phyloP scores from a whole-genome alignment of 1,140 invertebrate species.

The Zeugodacus cucurbitae region DNA sequence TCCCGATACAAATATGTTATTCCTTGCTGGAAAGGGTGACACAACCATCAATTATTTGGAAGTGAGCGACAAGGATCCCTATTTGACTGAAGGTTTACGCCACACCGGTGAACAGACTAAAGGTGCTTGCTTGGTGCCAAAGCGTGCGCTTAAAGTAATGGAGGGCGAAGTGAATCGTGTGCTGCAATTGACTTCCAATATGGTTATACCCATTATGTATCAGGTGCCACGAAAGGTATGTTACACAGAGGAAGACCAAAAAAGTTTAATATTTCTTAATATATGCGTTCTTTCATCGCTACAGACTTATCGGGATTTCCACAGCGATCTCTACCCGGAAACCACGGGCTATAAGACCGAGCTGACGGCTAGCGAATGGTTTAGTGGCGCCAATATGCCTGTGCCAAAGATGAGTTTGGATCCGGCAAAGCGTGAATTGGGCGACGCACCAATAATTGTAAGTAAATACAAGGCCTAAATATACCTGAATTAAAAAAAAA shows the following conservation, averaged over 20 bases:
- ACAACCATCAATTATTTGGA: slow-evolving; percentile 89
- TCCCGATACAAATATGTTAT: slow-evolving; percentile 92
- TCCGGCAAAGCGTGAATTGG: slow-evolving; percentile 73
- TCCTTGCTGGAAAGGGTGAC: slow-evolving; percentile 92
- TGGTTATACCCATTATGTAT: slow-evolving; percentile 91
- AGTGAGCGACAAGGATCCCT: slow-evolving; percentile 85
- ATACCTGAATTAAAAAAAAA: too few species aligned
- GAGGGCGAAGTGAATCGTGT: slow-evolving; percentile 93
- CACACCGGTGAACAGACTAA: slow-evolving; percentile 86
- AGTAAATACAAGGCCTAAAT: slow-evolving; percentile 53
- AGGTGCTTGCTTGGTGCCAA: slow-evolving; percentile 90
- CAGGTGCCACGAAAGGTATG: slow-evolving; percentile 87
- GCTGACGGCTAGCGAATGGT: slow-evolving; percentile 81
- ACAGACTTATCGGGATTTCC: slow-evolving; percentile 92
- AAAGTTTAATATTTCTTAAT: not conserved
- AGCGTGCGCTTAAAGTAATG: slow-evolving; percentile 92
- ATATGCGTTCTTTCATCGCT: slow-evolving; percentile 54
- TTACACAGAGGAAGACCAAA: slow-evolving; percentile 62
- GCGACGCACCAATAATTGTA: slow-evolving; percentile 73
- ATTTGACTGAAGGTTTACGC: slow-evolving; percentile 78
- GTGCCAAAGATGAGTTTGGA: slow-evolving; percentile 84
- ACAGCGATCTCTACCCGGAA: slow-evolving; percentile 91
- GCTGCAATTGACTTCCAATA: slow-evolving; percentile 83
- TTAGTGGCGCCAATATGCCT: slow-evolving; percentile 76
- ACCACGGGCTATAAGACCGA: slow-evolving; percentile 82